Percentiles rank a stretch among this genome's conserved stretches.
phyloP scores from a whole-genome alignment of 2,888 invertebrate species.

The Vesta saturnalis region DNA sequence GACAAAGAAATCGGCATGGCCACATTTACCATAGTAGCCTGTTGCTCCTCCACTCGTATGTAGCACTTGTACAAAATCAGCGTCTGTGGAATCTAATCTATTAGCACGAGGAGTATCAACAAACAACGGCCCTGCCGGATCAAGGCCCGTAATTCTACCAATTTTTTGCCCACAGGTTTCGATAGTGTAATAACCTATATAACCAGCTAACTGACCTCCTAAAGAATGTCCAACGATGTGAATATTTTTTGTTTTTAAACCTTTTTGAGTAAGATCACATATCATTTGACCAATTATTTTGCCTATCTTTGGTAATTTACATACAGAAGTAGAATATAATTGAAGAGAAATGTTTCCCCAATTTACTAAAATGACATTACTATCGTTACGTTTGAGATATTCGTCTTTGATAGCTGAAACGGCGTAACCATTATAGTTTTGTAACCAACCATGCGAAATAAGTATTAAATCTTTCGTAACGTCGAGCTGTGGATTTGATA shows the following conservation, averaged over 20 bases:
- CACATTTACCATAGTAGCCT: conserved; percentile 60
- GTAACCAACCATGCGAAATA: neutral
- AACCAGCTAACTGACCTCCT: conserved; percentile 54
- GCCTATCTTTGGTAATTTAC: neutral
- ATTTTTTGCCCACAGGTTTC: conserved; percentile 47
- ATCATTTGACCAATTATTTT: neutral
- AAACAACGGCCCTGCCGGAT: conserved; percentile 66
- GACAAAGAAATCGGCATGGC: conserved; percentile 67
- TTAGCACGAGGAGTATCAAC: conserved; percentile 57
- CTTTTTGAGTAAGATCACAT: neutral
- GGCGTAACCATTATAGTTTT: neutral
- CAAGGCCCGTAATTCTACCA: conserved; percentile 63
- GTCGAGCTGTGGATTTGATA: neutral
- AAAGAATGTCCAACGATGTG: conserved; percentile 56
- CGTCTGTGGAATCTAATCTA: conserved; percentile 66
- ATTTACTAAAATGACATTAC: neutral
- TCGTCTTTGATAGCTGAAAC: neutral
- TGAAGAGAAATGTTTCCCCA: neutral
- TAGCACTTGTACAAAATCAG: conserved; percentile 68
- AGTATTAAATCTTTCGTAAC: neutral
- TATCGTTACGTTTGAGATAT: neutral
- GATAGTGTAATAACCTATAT: conserved; percentile 48
- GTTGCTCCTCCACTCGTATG: conserved; percentile 69
- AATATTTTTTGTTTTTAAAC: conserved; percentile 15
- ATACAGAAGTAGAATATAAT: neutral